phyloP scores from a whole-genome alignment of 2,888 invertebrate genomes.

The Mylabris sibirica region DNA sequence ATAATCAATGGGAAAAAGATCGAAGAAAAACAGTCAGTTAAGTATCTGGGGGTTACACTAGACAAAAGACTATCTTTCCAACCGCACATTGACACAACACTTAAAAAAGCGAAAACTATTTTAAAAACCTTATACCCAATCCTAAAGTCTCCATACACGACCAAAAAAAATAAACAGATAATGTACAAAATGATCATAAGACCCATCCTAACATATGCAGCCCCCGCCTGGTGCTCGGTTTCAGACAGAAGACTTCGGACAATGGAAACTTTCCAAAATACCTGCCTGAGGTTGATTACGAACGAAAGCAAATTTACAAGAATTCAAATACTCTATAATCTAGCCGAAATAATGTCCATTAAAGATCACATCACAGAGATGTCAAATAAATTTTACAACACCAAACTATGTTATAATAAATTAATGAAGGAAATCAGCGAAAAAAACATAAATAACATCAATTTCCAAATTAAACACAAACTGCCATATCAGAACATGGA shows the following conservation, averaged over 20 bases:
- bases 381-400: not conserved
- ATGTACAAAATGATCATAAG: not conserved
- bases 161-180: not conserved
- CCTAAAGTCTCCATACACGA: not conserved
- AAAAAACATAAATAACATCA: not conserved
- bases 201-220: not conserved
- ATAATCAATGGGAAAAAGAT: not conserved
- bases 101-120: not conserved
- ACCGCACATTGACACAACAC: not conserved
- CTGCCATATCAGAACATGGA: not conserved
- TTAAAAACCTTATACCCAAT: not conserved
- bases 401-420: not conserved
- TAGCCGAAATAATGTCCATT: not conserved
- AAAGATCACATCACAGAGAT: too few species aligned
- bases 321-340: not conserved
- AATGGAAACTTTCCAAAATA: not conserved
- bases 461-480: not conserved
- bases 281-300: not conserved
- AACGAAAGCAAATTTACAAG: not conserved
- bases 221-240: not conserved
- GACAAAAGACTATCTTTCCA: not conserved
- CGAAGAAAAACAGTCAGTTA: not conserved
- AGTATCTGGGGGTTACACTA: not conserved
- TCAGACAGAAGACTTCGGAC: not conserved
- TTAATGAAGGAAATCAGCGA: not conserved